Conservation (phyloP, 2,113 vertebrate species). For the Cyanoramphus novaezelandiae region DNA sequence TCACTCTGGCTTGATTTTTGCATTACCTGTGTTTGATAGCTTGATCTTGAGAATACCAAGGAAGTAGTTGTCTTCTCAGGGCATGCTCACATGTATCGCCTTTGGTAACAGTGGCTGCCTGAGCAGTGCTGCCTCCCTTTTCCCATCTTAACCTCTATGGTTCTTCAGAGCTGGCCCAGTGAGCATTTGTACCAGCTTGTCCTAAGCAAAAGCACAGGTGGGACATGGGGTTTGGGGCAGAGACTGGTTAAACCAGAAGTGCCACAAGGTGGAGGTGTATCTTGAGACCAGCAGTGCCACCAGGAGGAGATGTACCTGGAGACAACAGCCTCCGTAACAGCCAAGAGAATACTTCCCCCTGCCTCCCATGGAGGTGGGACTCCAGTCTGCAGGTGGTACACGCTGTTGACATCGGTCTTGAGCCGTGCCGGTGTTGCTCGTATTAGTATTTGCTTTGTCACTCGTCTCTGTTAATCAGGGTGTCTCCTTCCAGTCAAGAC, state of each 20-base stretch:
- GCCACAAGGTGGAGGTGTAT: not conserved
- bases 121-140: not conserved
- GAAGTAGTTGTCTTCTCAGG: not conserved
- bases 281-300: not conserved
- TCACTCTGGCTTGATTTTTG: not conserved
- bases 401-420: not conserved
- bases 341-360: fast-evolving
- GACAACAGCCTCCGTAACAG: not conserved
- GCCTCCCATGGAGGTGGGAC: not conserved
- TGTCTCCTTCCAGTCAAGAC: not conserved
- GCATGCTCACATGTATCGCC: fast-evolving
- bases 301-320: not conserved
- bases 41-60: not conserved
- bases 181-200: not conserved
- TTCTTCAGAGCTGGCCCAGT: fast-evolving
- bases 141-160: not conserved
- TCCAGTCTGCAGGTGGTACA: not conserved
- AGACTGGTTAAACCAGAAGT: not conserved
- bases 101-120: not conserved
- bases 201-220: fast-evolving
- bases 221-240: not conserved
- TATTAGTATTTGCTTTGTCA: not conserved
- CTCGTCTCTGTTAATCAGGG: not conserved
- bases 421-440: not conserved
- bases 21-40: not conserved